Base-by-base conservation (phyloP, 2,113 vertebrate genomes). In the Hippocampus comes region DNA sequence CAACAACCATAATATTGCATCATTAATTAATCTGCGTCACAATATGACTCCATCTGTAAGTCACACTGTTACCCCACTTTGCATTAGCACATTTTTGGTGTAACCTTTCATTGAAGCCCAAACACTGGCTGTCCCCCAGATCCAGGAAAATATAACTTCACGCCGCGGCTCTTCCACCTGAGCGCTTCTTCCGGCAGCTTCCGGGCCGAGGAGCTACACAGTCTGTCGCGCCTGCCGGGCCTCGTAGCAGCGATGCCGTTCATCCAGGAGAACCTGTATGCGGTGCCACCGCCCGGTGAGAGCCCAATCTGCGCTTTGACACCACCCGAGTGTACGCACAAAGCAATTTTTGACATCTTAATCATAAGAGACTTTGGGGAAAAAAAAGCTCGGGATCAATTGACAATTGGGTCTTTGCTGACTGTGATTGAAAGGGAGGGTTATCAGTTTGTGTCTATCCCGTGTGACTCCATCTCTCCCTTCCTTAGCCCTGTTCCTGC, bases 61-160 rank as follows among this genome's bases (percentile, higher is more conserved):
- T 53, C 51, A 55, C 2, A n/a, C 23, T 14, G 1, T 25, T 23
- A 14, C 2, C 25, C 56, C n/a, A 11, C 25, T 57, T 14, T 18
- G 9, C 14, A 60, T 60, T 0, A 60, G 57, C 57, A 30, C 5
- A 17, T 15, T 59, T 25, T 59, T 14, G 14, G 21, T 25, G n/a
- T 41, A 0, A 27, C 2, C 48, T 2, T 53, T 30, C 15, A 61
- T 46, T 46, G 12, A 10, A 17, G 14, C 14, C 42, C 14, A 55
- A 9, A 59, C 21, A n/a, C 38, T 64, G 30, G 4, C 11, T 51
- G 20, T 73, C 63, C 55, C 23, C 4, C 78, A 94, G 93, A 93
- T 84, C 93, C 91, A 18, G 90, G 92, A 9, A 93, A 92, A 66
- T 94, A 91, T 27, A 92, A 90, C 84, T 93, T 93, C 82, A 94